These are phyloP conservation scores for Choristoneura fumiferana DNA, from an alignment of 1,140 invertebrate genomes.

Conservation along the genomic window DNA sequence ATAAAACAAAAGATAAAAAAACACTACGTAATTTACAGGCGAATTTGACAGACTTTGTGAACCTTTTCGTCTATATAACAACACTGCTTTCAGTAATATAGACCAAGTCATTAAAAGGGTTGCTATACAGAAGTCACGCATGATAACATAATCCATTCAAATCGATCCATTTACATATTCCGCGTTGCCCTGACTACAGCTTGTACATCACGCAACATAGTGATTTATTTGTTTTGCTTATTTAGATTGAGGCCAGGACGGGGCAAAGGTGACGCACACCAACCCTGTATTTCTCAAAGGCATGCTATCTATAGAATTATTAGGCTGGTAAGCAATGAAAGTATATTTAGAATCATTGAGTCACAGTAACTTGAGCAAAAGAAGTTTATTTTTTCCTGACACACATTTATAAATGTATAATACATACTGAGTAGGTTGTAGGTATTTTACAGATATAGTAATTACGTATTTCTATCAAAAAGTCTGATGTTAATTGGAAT, in stretches of 20 bases:
- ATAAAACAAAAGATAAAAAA: constrained; percentile 13
- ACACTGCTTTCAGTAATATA: no score
- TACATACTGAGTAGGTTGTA: no score
- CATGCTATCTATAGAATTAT: neutral
- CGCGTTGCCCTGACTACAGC: neutral
- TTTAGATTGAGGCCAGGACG: neutral
- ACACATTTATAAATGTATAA: no score
- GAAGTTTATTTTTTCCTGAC: no score
- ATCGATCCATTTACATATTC: constrained; percentile 12
- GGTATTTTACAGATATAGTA: no score
- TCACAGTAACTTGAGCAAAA: no score
- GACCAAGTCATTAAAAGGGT: no score
- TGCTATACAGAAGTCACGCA: neutral
- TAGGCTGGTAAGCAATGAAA: neutral
- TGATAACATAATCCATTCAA: neutral
- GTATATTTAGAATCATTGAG: no score
- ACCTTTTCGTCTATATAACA: no score
- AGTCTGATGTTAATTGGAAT: no score
- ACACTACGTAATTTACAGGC: neutral
- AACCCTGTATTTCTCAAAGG: neutral
- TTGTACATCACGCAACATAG: neutral
- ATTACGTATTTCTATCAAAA: no score
- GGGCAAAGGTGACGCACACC: neutral
- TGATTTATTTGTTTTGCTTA: neutral
- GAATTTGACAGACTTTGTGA: no score